phyloP scores from a whole-genome alignment of 2,113 vertebrate genomes.

The Apodemus speciosus region DNA sequence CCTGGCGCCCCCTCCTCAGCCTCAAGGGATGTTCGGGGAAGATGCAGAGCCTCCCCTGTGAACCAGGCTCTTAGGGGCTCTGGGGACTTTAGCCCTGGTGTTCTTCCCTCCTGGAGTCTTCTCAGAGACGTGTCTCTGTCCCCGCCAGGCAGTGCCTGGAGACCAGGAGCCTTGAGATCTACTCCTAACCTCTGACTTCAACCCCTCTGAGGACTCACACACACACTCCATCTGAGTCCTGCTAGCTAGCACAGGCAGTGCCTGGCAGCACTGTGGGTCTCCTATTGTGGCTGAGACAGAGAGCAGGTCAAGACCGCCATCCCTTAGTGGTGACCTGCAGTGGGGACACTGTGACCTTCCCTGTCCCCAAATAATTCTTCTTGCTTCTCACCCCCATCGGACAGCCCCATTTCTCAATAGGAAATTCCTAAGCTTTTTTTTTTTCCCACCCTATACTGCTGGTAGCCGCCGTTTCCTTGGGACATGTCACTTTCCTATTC shows the following conservation, averaged over 20 bases:
- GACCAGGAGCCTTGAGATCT: not conserved
- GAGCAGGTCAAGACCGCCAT: slow-evolving; percentile 54
- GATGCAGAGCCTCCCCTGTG: not conserved
- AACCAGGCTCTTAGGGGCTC: not conserved
- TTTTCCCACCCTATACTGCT: not conserved
- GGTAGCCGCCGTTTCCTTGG: not conserved
- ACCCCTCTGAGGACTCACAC: not conserved
- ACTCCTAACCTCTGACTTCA: slow-evolving; percentile 37
- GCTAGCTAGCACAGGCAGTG: slow-evolving; percentile 44
- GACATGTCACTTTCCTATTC: not conserved
- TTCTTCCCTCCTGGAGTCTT: not conserved
- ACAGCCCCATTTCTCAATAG: not conserved
- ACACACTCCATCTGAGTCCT: not conserved
- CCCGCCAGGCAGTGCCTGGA: not conserved
- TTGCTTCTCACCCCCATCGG: not conserved
- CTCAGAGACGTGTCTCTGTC: not conserved
- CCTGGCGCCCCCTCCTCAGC: not conserved
- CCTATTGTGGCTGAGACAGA: slow-evolving; percentile 65
- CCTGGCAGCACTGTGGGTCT: slow-evolving; percentile 68
- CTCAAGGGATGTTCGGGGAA: not conserved
- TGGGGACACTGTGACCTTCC: not conserved
- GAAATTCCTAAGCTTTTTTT: not conserved
- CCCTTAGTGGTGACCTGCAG: slow-evolving; percentile 1
- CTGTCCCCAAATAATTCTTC: not conserved
- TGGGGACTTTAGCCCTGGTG: not conserved